phyloP scores from a whole-genome alignment of 2,888 invertebrate species.

The Leptopilina myrica region DNA sequence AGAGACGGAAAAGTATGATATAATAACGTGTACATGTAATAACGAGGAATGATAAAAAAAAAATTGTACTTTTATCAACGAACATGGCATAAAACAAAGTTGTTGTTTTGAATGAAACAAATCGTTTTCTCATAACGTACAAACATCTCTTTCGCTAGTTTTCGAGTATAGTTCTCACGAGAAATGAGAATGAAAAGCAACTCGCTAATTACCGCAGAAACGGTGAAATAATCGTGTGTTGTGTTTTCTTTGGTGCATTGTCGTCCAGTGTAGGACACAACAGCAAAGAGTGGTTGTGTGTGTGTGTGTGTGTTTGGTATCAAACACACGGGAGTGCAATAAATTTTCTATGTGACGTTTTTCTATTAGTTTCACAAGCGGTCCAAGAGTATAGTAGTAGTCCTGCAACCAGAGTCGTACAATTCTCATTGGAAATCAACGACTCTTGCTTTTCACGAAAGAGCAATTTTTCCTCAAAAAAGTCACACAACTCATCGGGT shows the following conservation, averaged over 20 bases:
- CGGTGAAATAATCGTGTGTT: conserved; percentile 20
- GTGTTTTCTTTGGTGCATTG: not conserved
- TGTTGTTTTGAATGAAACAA: not conserved
- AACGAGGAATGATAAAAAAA: not conserved
- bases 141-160: not conserved
- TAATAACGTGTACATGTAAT: no score
- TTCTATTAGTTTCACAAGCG: conserved; percentile 58
- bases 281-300: not conserved
- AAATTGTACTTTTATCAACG: not conserved
- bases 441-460: conserved; percentile 38
- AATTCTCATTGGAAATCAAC: conserved; percentile 60
- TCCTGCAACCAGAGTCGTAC: no score
- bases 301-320: not conserved
- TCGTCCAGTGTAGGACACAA: not conserved
- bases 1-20: not conserved
- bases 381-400: conserved; percentile 16
- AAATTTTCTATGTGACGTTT: conserved; percentile 53
- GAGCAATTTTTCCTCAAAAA: not conserved
- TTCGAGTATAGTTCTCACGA: not conserved
- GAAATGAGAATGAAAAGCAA: conserved; percentile 1
- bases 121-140: not conserved
- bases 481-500: no score
- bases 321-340: conserved; percentile 42
- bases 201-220: conserved; percentile 21
- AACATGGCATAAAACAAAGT: not conserved